Base-by-base conservation (phyloP, 2,888 invertebrate species). In the Linyphia triangularis region DNA sequence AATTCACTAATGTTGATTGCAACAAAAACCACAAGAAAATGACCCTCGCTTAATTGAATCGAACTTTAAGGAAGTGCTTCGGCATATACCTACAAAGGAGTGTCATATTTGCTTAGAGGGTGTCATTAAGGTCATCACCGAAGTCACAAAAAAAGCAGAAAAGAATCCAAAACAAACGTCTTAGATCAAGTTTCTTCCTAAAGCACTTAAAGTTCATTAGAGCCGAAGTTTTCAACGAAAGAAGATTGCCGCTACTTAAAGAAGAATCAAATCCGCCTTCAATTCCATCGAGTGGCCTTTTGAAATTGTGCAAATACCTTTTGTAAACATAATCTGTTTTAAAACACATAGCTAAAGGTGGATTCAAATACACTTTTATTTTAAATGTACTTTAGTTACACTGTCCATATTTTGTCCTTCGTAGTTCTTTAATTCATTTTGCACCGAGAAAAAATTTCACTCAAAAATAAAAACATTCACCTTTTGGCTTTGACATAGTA, bases 61-160 rank as follows among this genome's bases (percentile, higher is more conserved):
- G 7, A 59, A 40, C 61, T 59, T 77, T 16, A 40, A 77, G 33
- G 63, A 37, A 63, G 40, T 24, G 24, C 61, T 26, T 26, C 61
- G 37, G 19, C 67, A 30, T 78, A 51, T 79, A 79, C 78, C 51
- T 79, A 40, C 65, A 22, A 51, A 79, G 78, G 72, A 82, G 72
- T 70, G 72, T 59, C 72, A 59, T 70, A 61, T 82, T 82, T 82
- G 22, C 63, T 43, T 63, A 72, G 26, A 26, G 82, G 82, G 82
- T 82, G 82, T 82, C 72, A 72, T 72, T 72, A 63, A 43, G 82
- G 72, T 72, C 81, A 67, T 81, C 33, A 65, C 16, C 26, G 24
- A 37, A 22, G 19, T 16, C 16, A 19, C n/a, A n/a, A 43, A 51
- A 19, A 19, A 26, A 26, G 28, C 0, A 16, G 51, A 43, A 72